phyloP scores from a whole-genome alignment of 2,888 invertebrate genomes.

The Thera britannica region DNA sequence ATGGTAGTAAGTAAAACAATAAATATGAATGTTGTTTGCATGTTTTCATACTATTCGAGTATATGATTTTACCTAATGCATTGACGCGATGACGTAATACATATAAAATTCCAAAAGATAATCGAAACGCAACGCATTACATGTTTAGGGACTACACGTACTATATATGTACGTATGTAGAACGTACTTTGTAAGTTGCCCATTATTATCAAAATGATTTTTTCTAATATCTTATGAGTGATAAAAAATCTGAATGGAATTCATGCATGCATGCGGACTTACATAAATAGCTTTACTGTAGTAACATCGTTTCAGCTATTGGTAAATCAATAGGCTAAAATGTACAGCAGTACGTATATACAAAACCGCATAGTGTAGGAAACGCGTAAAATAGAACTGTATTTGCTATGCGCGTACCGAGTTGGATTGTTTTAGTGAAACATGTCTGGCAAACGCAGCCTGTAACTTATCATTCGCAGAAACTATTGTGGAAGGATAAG shows the following conservation, averaged over 20 bases:
- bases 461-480: slow-evolving; percentile 71
- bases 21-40: not conserved
- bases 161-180: too few relatives aligned
- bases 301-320: slow-evolving; percentile 27
- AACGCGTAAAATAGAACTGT: slow-evolving; percentile 51
- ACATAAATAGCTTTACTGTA: slow-evolving; percentile 35
- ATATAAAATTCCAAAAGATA: slow-evolving; percentile 27
- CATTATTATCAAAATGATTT: too few relatives aligned
- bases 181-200: too few relatives aligned
- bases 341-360: slow-evolving; percentile 5
- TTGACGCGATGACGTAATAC: not conserved
- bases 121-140: slow-evolving; percentile 23
- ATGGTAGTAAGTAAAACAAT: not conserved
- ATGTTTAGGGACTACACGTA: too few relatives aligned
- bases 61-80: not conserved
- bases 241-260: slow-evolving; percentile 2
- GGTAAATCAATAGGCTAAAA: slow-evolving; percentile 12
- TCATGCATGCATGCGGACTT: slow-evolving; percentile 30
- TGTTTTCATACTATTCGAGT: not conserved
- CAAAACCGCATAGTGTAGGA: slow-evolving; percentile 40
- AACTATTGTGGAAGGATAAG: slow-evolving; percentile 60
- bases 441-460: slow-evolving; percentile 58
- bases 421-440: slow-evolving; percentile 61
- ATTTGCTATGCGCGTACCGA: slow-evolving; percentile 45
- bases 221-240: too few relatives aligned